phyloP scores from a whole-genome alignment of 2,797 vertebrate species.

The Gadopsis marmoratus region DNA sequence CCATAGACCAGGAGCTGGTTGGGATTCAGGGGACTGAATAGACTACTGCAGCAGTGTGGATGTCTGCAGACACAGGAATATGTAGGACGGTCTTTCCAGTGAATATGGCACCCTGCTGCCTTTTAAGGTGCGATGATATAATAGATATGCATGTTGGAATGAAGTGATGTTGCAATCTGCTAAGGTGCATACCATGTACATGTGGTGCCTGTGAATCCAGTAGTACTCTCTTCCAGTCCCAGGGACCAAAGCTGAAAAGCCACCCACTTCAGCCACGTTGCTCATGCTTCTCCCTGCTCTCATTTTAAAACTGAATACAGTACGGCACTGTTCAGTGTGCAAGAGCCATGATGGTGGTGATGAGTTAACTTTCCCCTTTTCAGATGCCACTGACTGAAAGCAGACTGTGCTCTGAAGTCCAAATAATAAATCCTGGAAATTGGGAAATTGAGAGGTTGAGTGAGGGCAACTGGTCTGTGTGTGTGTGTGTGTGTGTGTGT shows the following conservation, averaged over 20 bases:
- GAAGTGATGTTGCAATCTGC: not conserved
- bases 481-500: not conserved
- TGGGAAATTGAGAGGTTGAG: constrained; percentile 18
- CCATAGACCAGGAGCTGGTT: not conserved
- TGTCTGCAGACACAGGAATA: not conserved
- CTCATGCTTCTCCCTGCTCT: not conserved
- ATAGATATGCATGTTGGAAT: not conserved
- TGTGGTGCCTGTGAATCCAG: not conserved
- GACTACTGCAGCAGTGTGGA: not conserved
- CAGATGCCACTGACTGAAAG: constrained; percentile 54
- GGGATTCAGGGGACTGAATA: constrained; percentile 2
- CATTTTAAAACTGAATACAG: constrained; percentile 42
- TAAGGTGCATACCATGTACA: not conserved
- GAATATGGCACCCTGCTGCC: not conserved
- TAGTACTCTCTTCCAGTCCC: not conserved
- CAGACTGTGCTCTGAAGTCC: constrained; percentile 39
- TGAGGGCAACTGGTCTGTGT: constrained; percentile 32
- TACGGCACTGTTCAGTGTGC: constrained; percentile 44
- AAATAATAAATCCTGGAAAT: constrained; percentile 52
- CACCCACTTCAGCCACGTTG: not conserved
- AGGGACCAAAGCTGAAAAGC: constrained; percentile 2
- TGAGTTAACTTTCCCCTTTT: constrained; percentile 63
- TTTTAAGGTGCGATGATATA: not conserved
- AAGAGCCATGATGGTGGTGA: constrained; percentile 38
- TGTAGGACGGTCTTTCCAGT: not conserved